Percentiles rank a stretch among this genome's conserved stretches.
Evolutionary conservation across 2,888 invertebrate species (phyloP).

Genomic region (Chymomyza fuscimana): DNA sequence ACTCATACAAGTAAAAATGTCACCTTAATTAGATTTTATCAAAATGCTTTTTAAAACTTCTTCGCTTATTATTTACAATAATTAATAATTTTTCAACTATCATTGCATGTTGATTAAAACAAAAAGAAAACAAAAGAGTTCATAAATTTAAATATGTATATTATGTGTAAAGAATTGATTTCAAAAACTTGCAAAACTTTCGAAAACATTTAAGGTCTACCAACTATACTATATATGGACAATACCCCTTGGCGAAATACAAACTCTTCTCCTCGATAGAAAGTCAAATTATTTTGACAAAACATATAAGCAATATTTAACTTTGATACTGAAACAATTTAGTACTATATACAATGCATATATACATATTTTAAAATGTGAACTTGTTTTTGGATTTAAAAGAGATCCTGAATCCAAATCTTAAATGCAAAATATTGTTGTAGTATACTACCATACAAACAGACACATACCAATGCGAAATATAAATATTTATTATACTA

Average conservation of each 20-base stretch:
- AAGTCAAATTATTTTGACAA: neutral
- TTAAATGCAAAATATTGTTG: too few relatives aligned
- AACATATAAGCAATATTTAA: constrained; percentile 49
- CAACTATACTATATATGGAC: constrained; percentile 52
- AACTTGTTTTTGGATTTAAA: constrained; percentile 24
- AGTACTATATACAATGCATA: constrained; percentile 16
- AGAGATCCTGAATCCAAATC: too few relatives aligned
- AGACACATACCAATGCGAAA: neutral
- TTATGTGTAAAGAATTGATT: neutral
- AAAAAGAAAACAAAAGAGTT: neutral
- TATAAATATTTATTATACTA: constrained; percentile 17
- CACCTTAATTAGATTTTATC: neutral
- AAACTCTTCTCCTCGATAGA: constrained; percentile 11
- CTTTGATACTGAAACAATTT: constrained; percentile 45
- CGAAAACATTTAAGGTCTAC: neutral
- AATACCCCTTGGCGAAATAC: constrained; percentile 39
- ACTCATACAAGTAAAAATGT: neutral
- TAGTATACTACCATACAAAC: neutral
- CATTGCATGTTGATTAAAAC: neutral
- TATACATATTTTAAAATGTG: constrained; percentile 35
- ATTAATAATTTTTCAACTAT: neutral
- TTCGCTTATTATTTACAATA: neutral
- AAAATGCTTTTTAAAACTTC: neutral
- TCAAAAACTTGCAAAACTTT: neutral
- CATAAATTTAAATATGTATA: neutral